Base-by-base conservation (phyloP, 2,888 invertebrate species). In the Coelopa pilipes region DNA sequence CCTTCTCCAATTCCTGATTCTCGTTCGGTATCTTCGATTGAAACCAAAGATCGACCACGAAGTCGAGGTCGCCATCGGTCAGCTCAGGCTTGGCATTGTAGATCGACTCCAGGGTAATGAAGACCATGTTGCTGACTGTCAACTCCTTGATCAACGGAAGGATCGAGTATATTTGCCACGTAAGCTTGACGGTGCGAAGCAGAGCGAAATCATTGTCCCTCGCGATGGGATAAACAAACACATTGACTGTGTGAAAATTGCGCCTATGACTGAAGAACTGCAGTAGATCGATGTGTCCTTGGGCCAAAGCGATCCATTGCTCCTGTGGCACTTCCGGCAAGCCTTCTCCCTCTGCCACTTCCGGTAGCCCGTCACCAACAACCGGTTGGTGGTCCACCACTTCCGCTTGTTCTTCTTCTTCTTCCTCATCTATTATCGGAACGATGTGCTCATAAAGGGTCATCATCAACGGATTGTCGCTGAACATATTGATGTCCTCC, bases 101-200 rank as follows among this genome's bases (percentile, higher is more conserved):
- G 13, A 84, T 79, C 15, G 84, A 83, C 46, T 82, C 84, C 0
- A 85, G 75, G 0, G 77, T 78, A 13, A 84, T 70, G 55, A 82
- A 84, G 0, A 78, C 78, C 74, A 82, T 74, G 66, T 85, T 85
- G 34, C 78, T 78, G 34, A 83, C 78, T 0, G 62, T 73, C 1
- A 79, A 19, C 24, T 80, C 73, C 47, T 81, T 83, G 47, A 81
- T 75, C 13, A 84, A 76, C 17, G 84, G 85, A 59, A 83, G 76
- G 12, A 84, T 73, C 0, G 85, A 83, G 60, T 85, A 83, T 5
- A 84, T 76, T 70, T 83, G 79, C 84, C 84, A 85, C 46, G 68
- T 75, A 1, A 76, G 73, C 75, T 77, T 78, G 49, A 74, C 77
- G 1, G 77, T 78, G 17, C 72, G 53, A 13, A 57, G 17, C 2